Conservation (phyloP, 2,797 vertebrate species). For the Falco rusticolus region DNA sequence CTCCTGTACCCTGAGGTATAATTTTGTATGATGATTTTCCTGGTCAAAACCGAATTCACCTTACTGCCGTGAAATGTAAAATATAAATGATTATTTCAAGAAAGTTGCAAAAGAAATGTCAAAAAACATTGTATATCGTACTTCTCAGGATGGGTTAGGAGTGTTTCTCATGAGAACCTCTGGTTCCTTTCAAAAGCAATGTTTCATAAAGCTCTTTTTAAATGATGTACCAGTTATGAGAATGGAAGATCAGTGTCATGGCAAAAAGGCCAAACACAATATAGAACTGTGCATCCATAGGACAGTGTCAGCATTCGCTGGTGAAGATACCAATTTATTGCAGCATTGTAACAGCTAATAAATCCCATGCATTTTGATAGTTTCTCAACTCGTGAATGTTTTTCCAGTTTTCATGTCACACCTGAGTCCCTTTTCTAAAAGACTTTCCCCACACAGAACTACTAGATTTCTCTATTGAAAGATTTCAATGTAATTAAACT, state of each 20-base stretch:
- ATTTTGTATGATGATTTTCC: background rate
- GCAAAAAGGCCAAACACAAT: background rate
- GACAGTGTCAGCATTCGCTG: background rate
- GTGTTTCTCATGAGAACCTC: background rate
- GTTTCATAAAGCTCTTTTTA: background rate
- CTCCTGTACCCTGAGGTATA: background rate
- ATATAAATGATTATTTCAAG: background rate
- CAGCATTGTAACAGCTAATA: background rate
- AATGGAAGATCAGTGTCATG: background rate
- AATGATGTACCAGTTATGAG: background rate
- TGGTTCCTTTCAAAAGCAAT: background rate
- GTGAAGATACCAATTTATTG: background rate
- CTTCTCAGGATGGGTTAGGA: background rate
- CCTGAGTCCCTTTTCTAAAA: constrained; percentile 46
- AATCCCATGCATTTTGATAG: background rate
- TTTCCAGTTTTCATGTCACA: constrained; percentile 51
- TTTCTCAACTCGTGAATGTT: background rate
- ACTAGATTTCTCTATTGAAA: constrained; percentile 67
- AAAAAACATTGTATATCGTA: background rate
- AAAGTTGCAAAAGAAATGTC: background rate
- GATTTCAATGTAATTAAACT: constrained; percentile 65
- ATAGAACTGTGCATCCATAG: background rate
- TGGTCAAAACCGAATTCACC: background rate
- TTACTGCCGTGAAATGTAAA: background rate
- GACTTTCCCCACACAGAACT: constrained; percentile 29